Conservation (phyloP, 2,113 vertebrate species). For the Symphodus melops region DNA sequence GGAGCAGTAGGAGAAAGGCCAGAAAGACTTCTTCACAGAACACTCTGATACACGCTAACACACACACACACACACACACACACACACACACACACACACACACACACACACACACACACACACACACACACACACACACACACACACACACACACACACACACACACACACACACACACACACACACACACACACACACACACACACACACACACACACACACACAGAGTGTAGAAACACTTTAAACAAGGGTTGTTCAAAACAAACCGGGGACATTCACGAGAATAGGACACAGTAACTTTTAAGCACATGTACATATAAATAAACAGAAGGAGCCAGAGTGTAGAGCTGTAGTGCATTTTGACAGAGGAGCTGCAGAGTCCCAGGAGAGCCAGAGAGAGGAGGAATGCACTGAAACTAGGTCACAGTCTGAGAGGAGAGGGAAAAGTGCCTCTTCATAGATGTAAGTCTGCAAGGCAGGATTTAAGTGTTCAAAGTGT, state of each 20-base stretch:
- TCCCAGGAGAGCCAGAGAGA: conserved; percentile 70
- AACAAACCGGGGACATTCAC: conserved; percentile 26
- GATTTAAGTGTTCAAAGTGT: conserved; percentile 51
- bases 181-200: conserved; percentile 22
- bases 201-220: conserved; percentile 15
- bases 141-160: conserved; percentile 15
- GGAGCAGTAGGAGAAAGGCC: conserved; percentile 30
- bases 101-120: conserved; percentile 19
- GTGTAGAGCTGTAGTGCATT: conserved; percentile 34
- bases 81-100: conserved; percentile 1
- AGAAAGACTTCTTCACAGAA: conserved; percentile 47
- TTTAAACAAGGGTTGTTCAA: conserved; percentile 11
- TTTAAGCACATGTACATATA: conserved; percentile 22
- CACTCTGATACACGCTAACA: conserved; percentile 24
- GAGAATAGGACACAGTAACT: conserved; percentile 7
- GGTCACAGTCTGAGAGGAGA: conserved; percentile 64
- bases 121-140: conserved; percentile 20
- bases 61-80: too few relatives aligned
- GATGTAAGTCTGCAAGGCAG: conserved; percentile 46
- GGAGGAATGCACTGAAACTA: conserved; percentile 78
- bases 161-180: conserved; percentile 15
- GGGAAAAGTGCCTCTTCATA: conserved; percentile 39
- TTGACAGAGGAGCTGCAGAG: conserved; percentile 48
- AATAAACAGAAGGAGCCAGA: not conserved
- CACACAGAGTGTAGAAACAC: not conserved